A percentile compares a stretch with the other conserved stretches of the same genome.
Conservation (phyloP, 2,797 vertebrate genomes). For the Mus minutoides region DNA sequence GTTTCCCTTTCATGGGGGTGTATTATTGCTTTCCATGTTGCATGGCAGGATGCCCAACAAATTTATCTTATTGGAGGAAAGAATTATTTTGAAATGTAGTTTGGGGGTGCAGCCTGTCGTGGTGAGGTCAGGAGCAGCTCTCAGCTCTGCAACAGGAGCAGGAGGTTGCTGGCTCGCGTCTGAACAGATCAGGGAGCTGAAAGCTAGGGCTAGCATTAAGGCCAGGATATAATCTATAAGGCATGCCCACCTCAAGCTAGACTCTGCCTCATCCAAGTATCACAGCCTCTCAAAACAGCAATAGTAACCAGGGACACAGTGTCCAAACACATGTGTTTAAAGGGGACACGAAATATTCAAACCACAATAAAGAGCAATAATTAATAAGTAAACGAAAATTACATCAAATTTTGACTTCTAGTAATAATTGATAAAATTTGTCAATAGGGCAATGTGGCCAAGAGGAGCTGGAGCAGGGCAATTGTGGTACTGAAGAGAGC, state of each 20-base stretch:
- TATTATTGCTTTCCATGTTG: not conserved
- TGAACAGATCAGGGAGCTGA: not conserved
- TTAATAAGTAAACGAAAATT: slow-evolving; percentile 15
- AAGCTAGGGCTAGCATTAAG: not conserved
- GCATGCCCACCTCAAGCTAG: not conserved
- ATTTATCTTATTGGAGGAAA: not conserved
- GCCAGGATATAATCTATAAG: not conserved
- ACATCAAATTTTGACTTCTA: not conserved
- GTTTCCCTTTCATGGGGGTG: not conserved
- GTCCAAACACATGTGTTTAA: not conserved
- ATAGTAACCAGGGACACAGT: not conserved
- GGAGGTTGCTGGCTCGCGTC: not conserved
- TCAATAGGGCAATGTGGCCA: not conserved
- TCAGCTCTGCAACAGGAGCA: not conserved
- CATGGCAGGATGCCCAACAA: not conserved
- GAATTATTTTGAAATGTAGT: not conserved
- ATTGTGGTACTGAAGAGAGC: not conserved
- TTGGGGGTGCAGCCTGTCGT: not conserved
- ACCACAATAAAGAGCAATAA: not conserved
- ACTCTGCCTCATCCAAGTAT: not conserved
- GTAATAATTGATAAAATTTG: not conserved
- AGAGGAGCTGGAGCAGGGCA: not conserved
- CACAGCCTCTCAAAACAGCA: not conserved
- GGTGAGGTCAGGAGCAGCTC: not conserved
- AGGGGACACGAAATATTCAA: not conserved